Evolutionary conservation across 1,140 invertebrate genomes (phyloP).

Genomic region (Aphelenchoides besseyi): DNA sequence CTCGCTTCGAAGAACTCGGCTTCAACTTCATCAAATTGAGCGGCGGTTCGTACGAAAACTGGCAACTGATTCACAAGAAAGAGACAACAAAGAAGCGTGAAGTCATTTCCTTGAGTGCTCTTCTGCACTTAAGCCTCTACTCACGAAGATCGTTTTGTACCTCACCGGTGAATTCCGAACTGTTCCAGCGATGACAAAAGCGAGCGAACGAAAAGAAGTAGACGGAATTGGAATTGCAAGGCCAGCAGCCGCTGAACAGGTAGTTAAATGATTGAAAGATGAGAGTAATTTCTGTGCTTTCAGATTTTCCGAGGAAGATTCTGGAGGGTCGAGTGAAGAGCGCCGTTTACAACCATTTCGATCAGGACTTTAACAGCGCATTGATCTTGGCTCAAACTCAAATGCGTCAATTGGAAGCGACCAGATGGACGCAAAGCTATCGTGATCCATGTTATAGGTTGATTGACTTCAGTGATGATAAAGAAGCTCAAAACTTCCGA

Average conservation of each 20-base stretch:
- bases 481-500: background rate
- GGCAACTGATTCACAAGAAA: constrained; percentile 31
- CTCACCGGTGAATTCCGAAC: constrained; percentile 4
- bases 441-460: constrained; percentile 12
- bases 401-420: constrained; percentile 6
- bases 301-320: constrained; percentile 19
- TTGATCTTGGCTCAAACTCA: background rate
- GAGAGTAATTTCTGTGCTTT: background rate
- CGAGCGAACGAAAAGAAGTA: background rate
- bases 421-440: background rate
- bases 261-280: background rate
- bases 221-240: background rate
- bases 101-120: constrained; percentile 19
- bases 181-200: background rate
- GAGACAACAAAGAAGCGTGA: constrained; percentile 36
- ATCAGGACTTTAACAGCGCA: background rate
- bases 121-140: background rate
- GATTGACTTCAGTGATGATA: background rate
- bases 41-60: constrained; percentile 43
- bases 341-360: background rate
- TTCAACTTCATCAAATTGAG: constrained; percentile 48
- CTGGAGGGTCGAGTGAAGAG: background rate
- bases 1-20: constrained; percentile 13
- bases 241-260: background rate
- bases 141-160: constrained; percentile 12